phyloP scores from a whole-genome alignment of 2,888 invertebrate genomes.

The Boloria selene region DNA sequence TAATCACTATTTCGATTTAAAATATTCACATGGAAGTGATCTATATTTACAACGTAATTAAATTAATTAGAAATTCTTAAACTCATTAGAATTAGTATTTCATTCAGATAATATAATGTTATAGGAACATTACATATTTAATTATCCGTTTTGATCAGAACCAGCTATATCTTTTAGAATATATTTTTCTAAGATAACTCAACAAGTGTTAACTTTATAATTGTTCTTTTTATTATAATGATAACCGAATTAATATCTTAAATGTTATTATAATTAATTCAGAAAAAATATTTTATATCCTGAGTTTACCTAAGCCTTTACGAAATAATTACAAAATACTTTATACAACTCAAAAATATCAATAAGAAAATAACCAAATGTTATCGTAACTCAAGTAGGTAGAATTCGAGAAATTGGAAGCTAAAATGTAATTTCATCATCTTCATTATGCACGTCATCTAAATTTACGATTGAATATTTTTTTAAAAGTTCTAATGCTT shows the following conservation, averaged over 20 bases:
- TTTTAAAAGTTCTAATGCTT: slow-evolving; percentile 11
- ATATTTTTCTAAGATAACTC: slow-evolving; percentile 4
- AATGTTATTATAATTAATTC: no score
- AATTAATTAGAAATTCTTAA: slow-evolving; percentile 27
- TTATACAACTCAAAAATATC: no score
- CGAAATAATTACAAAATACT: no score
- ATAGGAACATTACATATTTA: no score
- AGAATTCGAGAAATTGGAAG: no score
- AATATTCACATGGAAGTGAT: slow-evolving; percentile 32
- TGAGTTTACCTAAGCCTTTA: no score
- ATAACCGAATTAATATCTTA: no score
- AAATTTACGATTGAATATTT: slow-evolving; percentile 5
- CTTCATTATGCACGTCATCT: no score
- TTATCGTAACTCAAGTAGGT: no score
- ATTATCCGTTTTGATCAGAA: background rate
- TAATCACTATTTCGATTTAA: slow-evolving; percentile 20
- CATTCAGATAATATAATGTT: background rate
- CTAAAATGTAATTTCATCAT: no score
- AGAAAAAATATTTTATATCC: no score
- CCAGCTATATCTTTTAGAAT: background rate
- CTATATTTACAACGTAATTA: slow-evolving; percentile 23
- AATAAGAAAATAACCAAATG: no score
- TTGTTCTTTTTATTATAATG: background rate
- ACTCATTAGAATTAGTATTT: slow-evolving; percentile 32
- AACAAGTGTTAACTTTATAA: slow-evolving; percentile 1